Percentiles rank a stretch among this genome's conserved stretches.
phyloP scores from a whole-genome alignment of 2,888 invertebrate genomes.

The Ormyrus pomaceus region DNA sequence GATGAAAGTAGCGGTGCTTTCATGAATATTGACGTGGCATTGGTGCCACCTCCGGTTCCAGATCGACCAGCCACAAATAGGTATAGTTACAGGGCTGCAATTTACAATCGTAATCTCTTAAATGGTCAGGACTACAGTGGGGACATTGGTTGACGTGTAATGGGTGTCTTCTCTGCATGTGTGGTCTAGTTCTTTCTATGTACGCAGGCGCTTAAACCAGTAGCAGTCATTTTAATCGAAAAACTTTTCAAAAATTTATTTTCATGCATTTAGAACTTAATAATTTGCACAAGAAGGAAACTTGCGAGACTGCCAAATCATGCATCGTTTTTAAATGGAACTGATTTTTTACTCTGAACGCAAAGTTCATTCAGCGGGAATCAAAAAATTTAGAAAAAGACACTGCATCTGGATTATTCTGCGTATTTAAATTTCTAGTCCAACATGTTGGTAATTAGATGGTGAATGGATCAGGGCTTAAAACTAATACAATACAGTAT shows the following conservation, averaged over 20 bases:
- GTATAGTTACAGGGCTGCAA: constrained; percentile 84
- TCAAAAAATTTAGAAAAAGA: constrained; percentile 34
- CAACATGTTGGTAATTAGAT: constrained; percentile 59
- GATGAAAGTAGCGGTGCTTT: constrained; percentile 74
- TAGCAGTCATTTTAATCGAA: constrained; percentile 35
- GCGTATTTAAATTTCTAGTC: constrained; percentile 62
- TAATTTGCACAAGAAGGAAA: constrained; percentile 21
- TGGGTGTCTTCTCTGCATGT: constrained; percentile 90
- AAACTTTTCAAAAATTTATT: neutral
- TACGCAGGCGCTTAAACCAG: constrained; percentile 62
- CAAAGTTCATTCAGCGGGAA: constrained; percentile 19
- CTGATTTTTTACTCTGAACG: constrained; percentile 42
- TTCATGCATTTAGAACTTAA: neutral
- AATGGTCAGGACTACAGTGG: constrained; percentile 77
- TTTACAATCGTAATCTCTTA: constrained; percentile 81
- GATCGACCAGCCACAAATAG: constrained; percentile 80
- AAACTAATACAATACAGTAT: constrained; percentile 65
- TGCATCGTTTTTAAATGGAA: constrained; percentile 25
- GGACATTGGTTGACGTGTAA: constrained; percentile 87
- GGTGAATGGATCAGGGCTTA: constrained; percentile 67
- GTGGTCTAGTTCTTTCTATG: constrained; percentile 79
- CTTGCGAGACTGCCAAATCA: constrained; percentile 46
- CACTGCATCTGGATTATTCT: constrained; percentile 48
- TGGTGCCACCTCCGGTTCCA: constrained; percentile 80
- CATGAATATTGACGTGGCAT: constrained; percentile 70